Evolutionary conservation across 2,888 invertebrate species (phyloP), one percentile per base, ranked within the genome.

Genomic region (Cyclophora punctaria): DNA sequence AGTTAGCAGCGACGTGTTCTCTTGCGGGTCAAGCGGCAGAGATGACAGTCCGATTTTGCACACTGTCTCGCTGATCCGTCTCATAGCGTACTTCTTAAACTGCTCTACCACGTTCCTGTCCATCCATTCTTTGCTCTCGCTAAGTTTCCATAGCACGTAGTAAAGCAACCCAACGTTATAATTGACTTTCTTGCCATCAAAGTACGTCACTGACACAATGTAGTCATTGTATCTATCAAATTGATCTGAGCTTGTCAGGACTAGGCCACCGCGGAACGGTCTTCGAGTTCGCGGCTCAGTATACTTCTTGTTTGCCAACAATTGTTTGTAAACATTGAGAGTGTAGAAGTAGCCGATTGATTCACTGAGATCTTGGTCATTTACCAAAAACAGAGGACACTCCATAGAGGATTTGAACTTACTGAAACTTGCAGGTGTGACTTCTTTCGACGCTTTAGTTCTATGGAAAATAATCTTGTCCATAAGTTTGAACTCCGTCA

Each of bases 151-250:
- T 51, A 75, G 42, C 37, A 73, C 66, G 35, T 48, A 76, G 52
- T 76, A 75, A 50, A 74, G 73, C 48, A 75, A 53, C 0, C 73
- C 72, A 41, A 67, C 46, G 53, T 76, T 75, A 55, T 61, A 76
- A 20, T 70, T 57, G 0, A 73, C 46, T 51, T 71, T 74, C 49
- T 70, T 74, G 41, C 4, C 58, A 56, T 69, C 47, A 48, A 77
- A 77, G 52, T 77, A 77, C 2, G 74, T 77, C 4, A 66, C 68
- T 0, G 77, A 64, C 47, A 77, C 47, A 59, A 77, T 60, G 51
- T 69, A 77, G 45, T 77, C 76, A 44, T 77, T 77, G 52, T 77
- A 77, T 55, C 58, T 64, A 47, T 77, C 75, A 48, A 74, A 77
- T 20, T 69, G 55, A 41, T 67, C 58, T 0, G 63, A 64, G 42